These are phyloP conservation scores for Lasaia peninsularis DNA, from an alignment of 1,140 invertebrate species.

Conservation along the genomic window DNA sequence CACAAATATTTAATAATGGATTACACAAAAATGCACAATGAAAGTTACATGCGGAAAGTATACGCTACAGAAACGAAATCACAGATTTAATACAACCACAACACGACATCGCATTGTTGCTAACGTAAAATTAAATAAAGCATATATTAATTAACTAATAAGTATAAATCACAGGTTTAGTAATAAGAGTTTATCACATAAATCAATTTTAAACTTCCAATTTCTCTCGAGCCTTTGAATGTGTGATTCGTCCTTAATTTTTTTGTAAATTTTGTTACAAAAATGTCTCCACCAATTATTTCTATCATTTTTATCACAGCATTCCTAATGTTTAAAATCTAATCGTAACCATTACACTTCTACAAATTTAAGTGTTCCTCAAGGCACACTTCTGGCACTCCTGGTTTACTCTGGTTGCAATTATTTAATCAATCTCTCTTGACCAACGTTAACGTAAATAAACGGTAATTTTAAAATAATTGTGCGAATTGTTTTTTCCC, in stretches of 20 bases:
- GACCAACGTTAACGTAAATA: not conserved
- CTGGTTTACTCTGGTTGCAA: slow-evolving; percentile 14
- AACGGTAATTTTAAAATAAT: too few relatives aligned
- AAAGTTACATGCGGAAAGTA: slow-evolving; percentile 51
- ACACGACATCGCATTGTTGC: slow-evolving; percentile 34
- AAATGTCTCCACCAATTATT: slow-evolving; percentile 30
- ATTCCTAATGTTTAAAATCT: slow-evolving; percentile 42
- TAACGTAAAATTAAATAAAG: slow-evolving; percentile 27
- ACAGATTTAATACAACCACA: slow-evolving; percentile 60
- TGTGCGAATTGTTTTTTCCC: too few relatives aligned
- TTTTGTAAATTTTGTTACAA: slow-evolving; percentile 24
- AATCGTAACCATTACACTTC: slow-evolving; percentile 17
- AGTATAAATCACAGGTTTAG: slow-evolving; percentile 63
- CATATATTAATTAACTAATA: slow-evolving; percentile 39
- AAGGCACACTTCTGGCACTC: slow-evolving; percentile 57
- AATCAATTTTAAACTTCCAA: slow-evolving; percentile 24
- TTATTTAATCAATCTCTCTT: not conserved
- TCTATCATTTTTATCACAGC: slow-evolving; percentile 49
- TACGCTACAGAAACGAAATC: slow-evolving; percentile 59
- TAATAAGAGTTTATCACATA: slow-evolving; percentile 41
- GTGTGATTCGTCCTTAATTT: slow-evolving; percentile 28
- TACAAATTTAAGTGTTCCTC: slow-evolving; percentile 33
- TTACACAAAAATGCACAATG: slow-evolving; percentile 64
- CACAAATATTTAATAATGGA: slow-evolving; percentile 67
- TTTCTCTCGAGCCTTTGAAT: slow-evolving; percentile 33